phyloP scores from a whole-genome alignment of 2,797 vertebrate genomes.

The Potorous gilbertii region DNA sequence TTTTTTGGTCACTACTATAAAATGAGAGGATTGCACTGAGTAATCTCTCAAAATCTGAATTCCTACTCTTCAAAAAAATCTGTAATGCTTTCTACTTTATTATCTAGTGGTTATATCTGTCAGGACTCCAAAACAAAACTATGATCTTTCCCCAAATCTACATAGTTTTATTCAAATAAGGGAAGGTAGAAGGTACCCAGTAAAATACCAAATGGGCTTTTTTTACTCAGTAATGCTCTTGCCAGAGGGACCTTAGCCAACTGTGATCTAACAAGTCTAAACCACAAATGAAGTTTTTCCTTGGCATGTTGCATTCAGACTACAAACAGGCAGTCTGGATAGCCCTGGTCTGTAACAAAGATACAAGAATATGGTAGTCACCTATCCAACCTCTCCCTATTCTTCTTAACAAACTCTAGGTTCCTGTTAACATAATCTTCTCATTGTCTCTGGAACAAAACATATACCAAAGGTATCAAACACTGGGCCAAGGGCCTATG shows the following conservation, averaged over 20 bases:
- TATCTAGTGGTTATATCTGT: neutral
- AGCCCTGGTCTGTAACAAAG: neutral
- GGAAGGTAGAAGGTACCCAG: neutral
- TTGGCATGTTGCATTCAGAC: conserved; percentile 50
- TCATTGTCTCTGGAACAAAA: neutral
- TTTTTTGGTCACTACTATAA: neutral
- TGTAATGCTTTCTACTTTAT: neutral
- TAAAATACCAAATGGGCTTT: conserved; percentile 45
- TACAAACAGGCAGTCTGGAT: conserved; percentile 29
- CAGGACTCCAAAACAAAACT: neutral
- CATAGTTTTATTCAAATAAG: neutral
- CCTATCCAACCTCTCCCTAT: neutral
- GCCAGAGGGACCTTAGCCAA: conserved; percentile 63
- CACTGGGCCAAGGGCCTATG: neutral
- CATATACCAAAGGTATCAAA: neutral
- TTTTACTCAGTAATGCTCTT: conserved; percentile 22
- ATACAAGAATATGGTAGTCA: neutral
- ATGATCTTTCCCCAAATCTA: neutral
- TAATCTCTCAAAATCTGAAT: neutral
- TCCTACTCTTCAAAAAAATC: neutral
- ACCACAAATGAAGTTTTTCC: conserved; percentile 61
- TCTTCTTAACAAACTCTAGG: neutral
- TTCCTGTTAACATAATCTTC: neutral
- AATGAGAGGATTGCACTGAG: neutral
- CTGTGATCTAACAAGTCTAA: conserved; percentile 67